Evolutionary conservation across 2,113 vertebrate genomes (phyloP).

Genomic region (Rhinogobius similis): DNA sequence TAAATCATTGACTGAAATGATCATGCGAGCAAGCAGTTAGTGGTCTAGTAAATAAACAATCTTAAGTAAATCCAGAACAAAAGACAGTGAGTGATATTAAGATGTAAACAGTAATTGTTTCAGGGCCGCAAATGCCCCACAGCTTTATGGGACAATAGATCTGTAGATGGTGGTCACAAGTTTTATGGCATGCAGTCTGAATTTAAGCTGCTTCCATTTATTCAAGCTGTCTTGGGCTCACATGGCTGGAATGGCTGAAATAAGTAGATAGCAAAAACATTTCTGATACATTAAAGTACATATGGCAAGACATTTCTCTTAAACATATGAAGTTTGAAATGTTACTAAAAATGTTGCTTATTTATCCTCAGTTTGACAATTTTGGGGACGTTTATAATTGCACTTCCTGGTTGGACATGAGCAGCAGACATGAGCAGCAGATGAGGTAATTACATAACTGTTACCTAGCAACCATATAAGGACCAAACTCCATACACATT

Average conservation of each 20-base stretch:
- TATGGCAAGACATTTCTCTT: no score
- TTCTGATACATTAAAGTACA: no score
- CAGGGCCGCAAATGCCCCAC: slow-evolving; percentile 11
- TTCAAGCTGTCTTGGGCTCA: neutral
- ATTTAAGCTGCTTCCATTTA: neutral
- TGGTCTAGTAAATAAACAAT: slow-evolving; percentile 1
- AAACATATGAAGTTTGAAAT: no score
- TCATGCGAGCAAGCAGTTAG: neutral
- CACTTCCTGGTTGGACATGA: no score
- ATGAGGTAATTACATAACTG: no score
- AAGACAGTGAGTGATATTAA: neutral
- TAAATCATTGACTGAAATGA: neutral
- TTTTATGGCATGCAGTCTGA: neutral
- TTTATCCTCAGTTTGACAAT: no score
- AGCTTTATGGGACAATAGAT: slow-evolving; percentile 14
- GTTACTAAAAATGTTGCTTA: no score
- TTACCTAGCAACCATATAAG: no score
- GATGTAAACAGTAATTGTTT: slow-evolving; percentile 12
- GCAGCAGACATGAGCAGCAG: no score
- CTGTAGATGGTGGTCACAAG: slow-evolving; percentile 7
- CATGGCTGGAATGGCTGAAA: neutral
- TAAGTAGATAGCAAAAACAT: no score
- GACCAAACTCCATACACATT: no score
- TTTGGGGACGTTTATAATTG: no score
- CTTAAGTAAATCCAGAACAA: slow-evolving; percentile 1